Evolutionary conservation across 1,140 invertebrate genomes (phyloP).

Genomic region (Acromyrmex charruanus): DNA sequence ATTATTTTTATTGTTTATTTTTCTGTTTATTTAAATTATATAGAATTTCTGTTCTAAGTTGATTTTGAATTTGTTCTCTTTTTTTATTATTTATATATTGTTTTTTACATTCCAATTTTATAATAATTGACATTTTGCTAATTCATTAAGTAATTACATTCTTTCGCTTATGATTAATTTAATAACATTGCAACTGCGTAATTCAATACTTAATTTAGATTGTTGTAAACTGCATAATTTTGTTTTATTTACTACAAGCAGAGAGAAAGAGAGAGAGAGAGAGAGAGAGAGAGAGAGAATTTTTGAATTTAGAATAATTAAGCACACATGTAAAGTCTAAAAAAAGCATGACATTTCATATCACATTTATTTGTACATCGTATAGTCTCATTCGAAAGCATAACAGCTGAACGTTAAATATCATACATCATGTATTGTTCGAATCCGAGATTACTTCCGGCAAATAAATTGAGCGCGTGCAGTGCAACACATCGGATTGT

Average conservation of each 20-base stretch:
- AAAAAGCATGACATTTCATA: slow-evolving; percentile 50
- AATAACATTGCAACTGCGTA: neutral
- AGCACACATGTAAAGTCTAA: neutral
- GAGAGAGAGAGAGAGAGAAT: neutral
- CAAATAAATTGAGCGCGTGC: slow-evolving; percentile 24
- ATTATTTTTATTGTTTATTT: neutral
- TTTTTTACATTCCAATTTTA: neutral
- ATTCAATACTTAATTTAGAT: neutral
- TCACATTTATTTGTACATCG: slow-evolving; percentile 63
- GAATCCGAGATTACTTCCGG: slow-evolving; percentile 26
- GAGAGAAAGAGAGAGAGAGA: neutral
- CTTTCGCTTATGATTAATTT: slow-evolving; percentile 5
- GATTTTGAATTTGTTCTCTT: neutral
- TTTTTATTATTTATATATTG: neutral
- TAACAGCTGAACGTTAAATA: slow-evolving; percentile 1
- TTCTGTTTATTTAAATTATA: neutral
- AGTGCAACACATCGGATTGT: slow-evolving; percentile 19
- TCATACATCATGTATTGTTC: neutral
- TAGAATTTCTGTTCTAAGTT: neutral
- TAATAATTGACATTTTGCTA: neutral
- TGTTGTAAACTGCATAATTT: neutral
- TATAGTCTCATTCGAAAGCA: neutral
- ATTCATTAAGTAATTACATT: slow-evolving; percentile 19
- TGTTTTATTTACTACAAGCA: neutral
- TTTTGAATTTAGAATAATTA: slow-evolving; percentile 62